Base-by-base conservation (phyloP, 2,888 invertebrate species). In the Lamellibrachia columna region DNA sequence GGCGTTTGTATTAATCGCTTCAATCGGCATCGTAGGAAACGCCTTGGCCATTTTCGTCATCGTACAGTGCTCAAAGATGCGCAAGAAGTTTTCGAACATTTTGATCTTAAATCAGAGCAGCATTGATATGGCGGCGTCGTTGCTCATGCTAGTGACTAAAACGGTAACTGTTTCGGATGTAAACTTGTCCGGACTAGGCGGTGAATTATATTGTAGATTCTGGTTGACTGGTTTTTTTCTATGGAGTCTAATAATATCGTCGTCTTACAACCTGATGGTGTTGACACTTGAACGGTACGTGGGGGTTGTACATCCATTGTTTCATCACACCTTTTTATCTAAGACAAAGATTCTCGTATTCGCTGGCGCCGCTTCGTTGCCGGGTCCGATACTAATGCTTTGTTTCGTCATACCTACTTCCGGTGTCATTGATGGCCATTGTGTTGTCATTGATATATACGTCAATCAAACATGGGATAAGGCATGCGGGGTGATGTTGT, bases 331-430 rank as follows among this genome's bases (percentile, higher is more conserved):
- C 75, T 75, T 75, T 75, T n/a, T 75, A 6, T 75, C 75, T 2
- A 75, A 75, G 75, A 75, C 75, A 22, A 75, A 75, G 75, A 75
- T 75, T 22, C 75, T 75, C 22, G 22, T 15, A 75, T 22, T 75
- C 15, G 75, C 75, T 75, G 2, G 75, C 75, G 75, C 75, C 75
- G 75, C 75, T 22, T 75, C n/a, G 75, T 75, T n/a, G 15, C 75
- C 75, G 6, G 75, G 75, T 22, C 75, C 75, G 75, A 75, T 75
- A 75, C 75, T 75, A 4, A 75, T 75, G 75, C 22, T 75, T 15
- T 75, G 75, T 75, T 75, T 75, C 75, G 22, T 75, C 75, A n/a
- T 75, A n/a, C 75, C 75, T 22, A 75, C 75, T 75, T 75, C 75
- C 75, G 75, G 75, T 75, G 22, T 75, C 22, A n/a, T 75, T n/a